Percentiles rank a stretch among this genome's conserved stretches.
phyloP scores from a whole-genome alignment of 2,888 invertebrate species.

The Mythimna ferrago region DNA sequence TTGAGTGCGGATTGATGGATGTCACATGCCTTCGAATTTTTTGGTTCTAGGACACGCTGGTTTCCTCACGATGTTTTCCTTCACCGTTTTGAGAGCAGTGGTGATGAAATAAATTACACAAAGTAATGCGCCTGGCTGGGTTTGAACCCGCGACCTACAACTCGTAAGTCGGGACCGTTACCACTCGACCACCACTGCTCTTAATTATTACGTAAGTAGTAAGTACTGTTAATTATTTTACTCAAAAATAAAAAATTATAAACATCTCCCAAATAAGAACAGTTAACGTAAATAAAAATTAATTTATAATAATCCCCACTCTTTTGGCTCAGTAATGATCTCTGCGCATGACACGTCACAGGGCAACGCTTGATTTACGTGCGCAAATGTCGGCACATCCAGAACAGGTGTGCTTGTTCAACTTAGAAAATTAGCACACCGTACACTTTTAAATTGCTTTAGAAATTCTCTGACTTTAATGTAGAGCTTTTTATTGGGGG shows the following conservation, averaged over 20 bases:
- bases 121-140: too few relatives aligned
- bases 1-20: too few relatives aligned
- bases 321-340: conserved; percentile 68
- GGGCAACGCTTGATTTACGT: conserved; percentile 71
- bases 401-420: conserved; percentile 68
- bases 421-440: conserved; percentile 64
- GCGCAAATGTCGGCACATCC: conserved; percentile 60
- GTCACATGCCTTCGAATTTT: too few relatives aligned
- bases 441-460: conserved; percentile 59
- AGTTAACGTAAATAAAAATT: conserved; percentile 52
- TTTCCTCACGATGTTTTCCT: too few relatives aligned
- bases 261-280: conserved; percentile 13
- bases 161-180: too few relatives aligned
- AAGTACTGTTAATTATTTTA: neutral
- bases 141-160: too few relatives aligned
- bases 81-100: too few relatives aligned
- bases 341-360: conserved; percentile 71
- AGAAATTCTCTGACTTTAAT: conserved; percentile 27
- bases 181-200: too few relatives aligned
- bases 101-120: too few relatives aligned
- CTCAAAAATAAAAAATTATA: neutral
- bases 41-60: too few relatives aligned
- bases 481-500: neutral
- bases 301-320: conserved; percentile 53
- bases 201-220: too few relatives aligned